Evolutionary conservation across 2,888 invertebrate species (phyloP).

Genomic region (Adelognathus sp.): DNA sequence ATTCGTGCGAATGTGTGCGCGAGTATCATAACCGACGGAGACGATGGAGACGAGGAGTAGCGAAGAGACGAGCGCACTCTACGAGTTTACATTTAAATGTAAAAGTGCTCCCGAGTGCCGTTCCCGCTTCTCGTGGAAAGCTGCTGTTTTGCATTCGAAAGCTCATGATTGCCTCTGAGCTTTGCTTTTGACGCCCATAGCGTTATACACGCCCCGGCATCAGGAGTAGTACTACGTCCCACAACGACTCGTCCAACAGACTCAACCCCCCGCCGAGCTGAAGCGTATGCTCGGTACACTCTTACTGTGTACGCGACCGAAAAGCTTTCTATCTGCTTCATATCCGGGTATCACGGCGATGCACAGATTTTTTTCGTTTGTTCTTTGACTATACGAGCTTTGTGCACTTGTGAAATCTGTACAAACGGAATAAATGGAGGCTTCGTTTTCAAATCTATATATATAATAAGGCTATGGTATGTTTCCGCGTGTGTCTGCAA

Average conservation of each 20-base stretch:
- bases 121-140: conserved; percentile 70
- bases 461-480: too few relatives aligned
- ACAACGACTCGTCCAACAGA: conserved; percentile 23
- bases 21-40: conserved; percentile 34
- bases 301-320: conserved; percentile 54
- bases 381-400: conserved; percentile 30
- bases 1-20: background rate
- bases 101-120: conserved; percentile 75
- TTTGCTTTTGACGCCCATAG: conserved; percentile 79
- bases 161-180: conserved; percentile 81
- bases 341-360: conserved; percentile 32
- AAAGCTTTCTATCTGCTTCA: conserved; percentile 61
- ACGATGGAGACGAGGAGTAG: conserved; percentile 50
- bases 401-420: conserved; percentile 47
- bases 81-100: conserved; percentile 81
- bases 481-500: too few relatives aligned
- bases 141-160: conserved; percentile 81
- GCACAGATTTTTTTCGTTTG: conserved; percentile 11
- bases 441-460: too few relatives aligned
- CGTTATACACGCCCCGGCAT: conserved; percentile 58
- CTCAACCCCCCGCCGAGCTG: background rate
- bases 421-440: conserved; percentile 51
- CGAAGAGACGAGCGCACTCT: conserved; percentile 75
- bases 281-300: conserved; percentile 1
- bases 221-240: conserved; percentile 22